phyloP scores from a whole-genome alignment of 1,140 invertebrate genomes.

The Nasonia vitripennis region DNA sequence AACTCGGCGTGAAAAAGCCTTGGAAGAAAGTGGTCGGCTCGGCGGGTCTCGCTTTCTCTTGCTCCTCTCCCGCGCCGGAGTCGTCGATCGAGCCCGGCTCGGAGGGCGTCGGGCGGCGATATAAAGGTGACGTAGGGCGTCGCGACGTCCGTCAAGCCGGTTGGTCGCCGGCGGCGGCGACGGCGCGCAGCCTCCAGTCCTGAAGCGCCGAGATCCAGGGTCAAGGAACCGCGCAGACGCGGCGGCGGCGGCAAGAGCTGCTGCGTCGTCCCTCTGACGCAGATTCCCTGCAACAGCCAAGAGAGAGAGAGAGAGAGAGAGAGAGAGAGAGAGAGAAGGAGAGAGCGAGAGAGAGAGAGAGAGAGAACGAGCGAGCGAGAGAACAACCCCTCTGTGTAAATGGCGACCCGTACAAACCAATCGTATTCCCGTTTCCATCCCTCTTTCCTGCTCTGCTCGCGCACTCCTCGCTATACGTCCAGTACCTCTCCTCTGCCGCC shows the following conservation, averaged over 20 bases:
- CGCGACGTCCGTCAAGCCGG: conserved; percentile 74
- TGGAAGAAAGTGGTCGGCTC: neutral
- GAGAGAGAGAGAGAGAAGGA: conserved; percentile 25
- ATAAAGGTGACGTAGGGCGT: conserved; percentile 73
- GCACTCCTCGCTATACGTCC: conserved; percentile 56
- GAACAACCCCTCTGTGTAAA: conserved; percentile 67
- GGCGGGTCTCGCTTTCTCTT: neutral
- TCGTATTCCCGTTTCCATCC: conserved; percentile 76
- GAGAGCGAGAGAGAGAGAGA: conserved; percentile 39
- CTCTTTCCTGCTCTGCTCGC: conserved; percentile 64
- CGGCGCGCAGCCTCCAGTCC: conserved; percentile 50
- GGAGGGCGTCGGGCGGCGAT: conserved; percentile 63
- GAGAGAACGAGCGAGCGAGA: conserved; percentile 33
- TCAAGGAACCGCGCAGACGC: conserved; percentile 73
- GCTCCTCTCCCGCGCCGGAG: neutral
- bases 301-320: conserved; percentile 38
- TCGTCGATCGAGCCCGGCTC: conserved; percentile 44
- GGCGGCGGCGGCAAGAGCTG: neutral
- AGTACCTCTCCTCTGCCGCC: conserved; percentile 50
- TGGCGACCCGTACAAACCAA: conserved; percentile 75
- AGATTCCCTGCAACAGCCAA: conserved; percentile 68
- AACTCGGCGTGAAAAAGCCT: neutral
- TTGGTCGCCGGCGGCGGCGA: conserved; percentile 66
- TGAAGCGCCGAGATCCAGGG: conserved; percentile 59
- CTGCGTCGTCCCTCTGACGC: conserved; percentile 52